Evolutionary conservation across 2,888 invertebrate species (phyloP).

Genomic region (Oscheius sp.): DNA sequence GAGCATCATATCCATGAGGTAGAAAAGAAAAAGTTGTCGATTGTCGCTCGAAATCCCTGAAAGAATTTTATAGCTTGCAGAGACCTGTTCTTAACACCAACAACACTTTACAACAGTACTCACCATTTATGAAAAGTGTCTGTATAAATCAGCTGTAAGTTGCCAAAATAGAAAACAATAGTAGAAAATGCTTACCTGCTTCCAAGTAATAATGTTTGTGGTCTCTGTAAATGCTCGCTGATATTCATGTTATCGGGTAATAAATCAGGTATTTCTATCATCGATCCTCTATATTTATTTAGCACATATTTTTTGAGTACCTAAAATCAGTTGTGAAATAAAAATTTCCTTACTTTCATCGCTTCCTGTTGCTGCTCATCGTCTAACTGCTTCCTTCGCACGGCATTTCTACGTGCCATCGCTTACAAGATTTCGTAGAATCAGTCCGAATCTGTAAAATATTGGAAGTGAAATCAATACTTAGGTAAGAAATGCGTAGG

Average conservation of each 20-base stretch:
- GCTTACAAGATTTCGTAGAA: not conserved
- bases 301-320: conserved; percentile 45
- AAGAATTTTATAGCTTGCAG: not conserved
- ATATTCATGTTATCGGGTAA: not conserved
- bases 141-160: not conserved
- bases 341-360: conserved; percentile 43
- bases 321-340: conserved; percentile 33
- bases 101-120: conserved; percentile 1
- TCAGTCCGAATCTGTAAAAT: not conserved
- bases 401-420: conserved; percentile 46
- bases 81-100: not conserved
- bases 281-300: conserved; percentile 41
- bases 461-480: not conserved
- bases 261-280: not conserved
- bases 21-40: conserved; percentile 41
- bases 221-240: conserved; percentile 38
- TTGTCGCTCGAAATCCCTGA: conserved; percentile 26
- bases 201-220: conserved; percentile 43
- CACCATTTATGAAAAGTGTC: not conserved
- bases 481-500: not conserved
- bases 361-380: conserved; percentile 55
- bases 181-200: conserved; percentile 38
- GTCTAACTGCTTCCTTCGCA: conserved; percentile 54
- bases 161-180: not conserved
- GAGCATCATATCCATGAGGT: conserved; percentile 22